These are phyloP conservation scores for Motacilla alba DNA, from an alignment of 2,113 vertebrate species.

Conservation along the genomic window DNA sequence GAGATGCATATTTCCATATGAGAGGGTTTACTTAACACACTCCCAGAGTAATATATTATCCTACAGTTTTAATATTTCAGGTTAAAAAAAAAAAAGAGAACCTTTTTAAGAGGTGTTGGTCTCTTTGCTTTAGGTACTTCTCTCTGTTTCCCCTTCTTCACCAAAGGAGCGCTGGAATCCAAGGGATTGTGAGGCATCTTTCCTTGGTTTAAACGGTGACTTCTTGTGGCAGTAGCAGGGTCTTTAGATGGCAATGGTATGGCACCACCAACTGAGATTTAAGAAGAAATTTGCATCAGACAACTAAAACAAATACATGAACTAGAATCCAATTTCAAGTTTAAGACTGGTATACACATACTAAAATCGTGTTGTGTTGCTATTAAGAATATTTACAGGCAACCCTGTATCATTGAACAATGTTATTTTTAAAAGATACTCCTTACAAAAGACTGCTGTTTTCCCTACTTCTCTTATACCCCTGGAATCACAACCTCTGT, in stretches of 20 bases:
- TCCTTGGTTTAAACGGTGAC: constrained; percentile 69
- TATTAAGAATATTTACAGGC: not conserved
- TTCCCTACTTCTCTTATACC: not conserved
- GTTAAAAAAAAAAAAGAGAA: not conserved
- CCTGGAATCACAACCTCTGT: not conserved
- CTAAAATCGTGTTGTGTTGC: not conserved
- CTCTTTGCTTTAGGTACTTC: constrained; percentile 95
- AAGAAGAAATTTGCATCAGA: not conserved
- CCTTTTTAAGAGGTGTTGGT: constrained; percentile 93
- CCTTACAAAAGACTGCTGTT: not conserved
- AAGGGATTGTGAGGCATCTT: constrained; percentile 92
- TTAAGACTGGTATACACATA: not conserved
- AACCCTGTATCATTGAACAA: not conserved
- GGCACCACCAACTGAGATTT: constrained; percentile 84
- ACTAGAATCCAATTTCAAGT: not conserved
- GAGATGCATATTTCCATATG: not conserved
- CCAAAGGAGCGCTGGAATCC: constrained; percentile 92
- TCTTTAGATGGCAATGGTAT: constrained; percentile 86
- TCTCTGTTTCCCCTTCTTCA: constrained; percentile 96
- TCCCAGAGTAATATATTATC: not conserved
- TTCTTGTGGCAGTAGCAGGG: constrained; percentile 68
- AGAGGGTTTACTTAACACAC: not conserved
- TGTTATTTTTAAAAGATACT: not conserved
- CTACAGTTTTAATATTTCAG: not conserved
- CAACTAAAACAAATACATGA: not conserved